These are phyloP conservation scores for Oryzias woworae DNA, from an alignment of 2,113 vertebrate species.

Conservation along the genomic window DNA sequence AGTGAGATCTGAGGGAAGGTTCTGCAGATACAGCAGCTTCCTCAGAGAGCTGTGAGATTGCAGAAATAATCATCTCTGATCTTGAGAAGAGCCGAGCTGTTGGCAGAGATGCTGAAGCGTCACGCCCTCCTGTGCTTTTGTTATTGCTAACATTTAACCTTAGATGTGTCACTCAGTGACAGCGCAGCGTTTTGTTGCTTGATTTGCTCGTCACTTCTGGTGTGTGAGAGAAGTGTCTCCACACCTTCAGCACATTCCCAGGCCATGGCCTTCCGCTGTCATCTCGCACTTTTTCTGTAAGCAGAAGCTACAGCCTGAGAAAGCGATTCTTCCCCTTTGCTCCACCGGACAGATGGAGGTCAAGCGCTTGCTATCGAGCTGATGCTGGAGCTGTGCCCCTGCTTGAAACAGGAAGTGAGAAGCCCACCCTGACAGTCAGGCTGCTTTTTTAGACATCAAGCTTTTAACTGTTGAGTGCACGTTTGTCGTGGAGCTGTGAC, in stretches of 20 bases:
- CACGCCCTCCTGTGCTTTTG: slow-evolving; percentile 1
- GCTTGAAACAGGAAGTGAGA: slow-evolving; percentile 51
- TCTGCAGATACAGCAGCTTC: slow-evolving; percentile 18
- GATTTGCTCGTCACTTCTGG: slow-evolving; percentile 8
- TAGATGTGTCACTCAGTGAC: too few species aligned
- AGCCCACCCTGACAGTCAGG: slow-evolving; percentile 9
- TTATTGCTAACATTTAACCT: background rate
- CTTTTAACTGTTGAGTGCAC: background rate
- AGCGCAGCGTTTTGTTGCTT: background rate
- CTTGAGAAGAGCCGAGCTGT: slow-evolving; percentile 60
- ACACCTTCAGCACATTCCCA: slow-evolving; percentile 40
- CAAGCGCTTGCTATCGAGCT: slow-evolving; percentile 20
- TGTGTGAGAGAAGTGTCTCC: slow-evolving; percentile 11
- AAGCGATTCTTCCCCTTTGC: slow-evolving; percentile 58
- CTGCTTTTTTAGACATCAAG: too few species aligned
- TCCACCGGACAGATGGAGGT: slow-evolving; percentile 20
- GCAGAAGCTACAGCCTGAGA: slow-evolving; percentile 70
- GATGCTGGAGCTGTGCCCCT: slow-evolving; percentile 13
- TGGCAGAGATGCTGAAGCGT: slow-evolving; percentile 25
- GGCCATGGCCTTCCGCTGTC: slow-evolving; percentile 57
- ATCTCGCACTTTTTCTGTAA: slow-evolving; percentile 53
- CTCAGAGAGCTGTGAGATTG: slow-evolving; percentile 17
- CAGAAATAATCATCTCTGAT: slow-evolving; percentile 37
- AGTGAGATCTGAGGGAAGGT: too few species aligned
- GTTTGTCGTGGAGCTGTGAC: background rate